A percentile compares a stretch with the other conserved stretches of the same genome.
phyloP scores from a whole-genome alignment of 2,113 vertebrate species.

The Azemiops feae region DNA sequence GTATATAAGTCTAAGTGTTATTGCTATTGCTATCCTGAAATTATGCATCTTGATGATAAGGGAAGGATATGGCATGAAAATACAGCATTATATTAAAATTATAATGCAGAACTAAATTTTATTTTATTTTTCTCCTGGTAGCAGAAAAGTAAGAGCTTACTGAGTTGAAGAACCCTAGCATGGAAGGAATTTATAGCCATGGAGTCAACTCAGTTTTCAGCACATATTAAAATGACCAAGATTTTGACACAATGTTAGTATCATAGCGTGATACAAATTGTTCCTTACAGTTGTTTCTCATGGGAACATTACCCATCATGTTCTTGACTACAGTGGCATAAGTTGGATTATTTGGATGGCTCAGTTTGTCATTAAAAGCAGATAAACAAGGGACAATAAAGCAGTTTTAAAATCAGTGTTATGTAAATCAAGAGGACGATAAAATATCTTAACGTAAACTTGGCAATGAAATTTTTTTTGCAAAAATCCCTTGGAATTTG shows the following conservation, averaged over 20 bases:
- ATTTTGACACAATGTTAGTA: background rate
- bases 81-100: background rate
- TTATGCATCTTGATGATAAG: background rate
- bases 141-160: background rate
- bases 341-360: background rate
- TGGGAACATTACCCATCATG: background rate
- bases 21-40: background rate
- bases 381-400: background rate
- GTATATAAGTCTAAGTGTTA: background rate
- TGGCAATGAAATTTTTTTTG: background rate
- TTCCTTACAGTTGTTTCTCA: background rate
- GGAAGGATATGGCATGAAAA: background rate
- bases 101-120: background rate
- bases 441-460: background rate
- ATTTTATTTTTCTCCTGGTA: background rate
- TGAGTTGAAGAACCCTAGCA: background rate
- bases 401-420: background rate
- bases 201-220: background rate
- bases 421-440: background rate
- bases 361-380: background rate
- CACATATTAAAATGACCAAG: background rate
- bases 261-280: background rate
- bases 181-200: background rate
- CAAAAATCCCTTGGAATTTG: conserved; percentile 3
- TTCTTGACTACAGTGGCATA: background rate